A percentile compares a stretch with the other conserved stretches of the same genome.
Conservation (phyloP, 2,888 invertebrate species). For the Thysanoteuthis rhombus region DNA sequence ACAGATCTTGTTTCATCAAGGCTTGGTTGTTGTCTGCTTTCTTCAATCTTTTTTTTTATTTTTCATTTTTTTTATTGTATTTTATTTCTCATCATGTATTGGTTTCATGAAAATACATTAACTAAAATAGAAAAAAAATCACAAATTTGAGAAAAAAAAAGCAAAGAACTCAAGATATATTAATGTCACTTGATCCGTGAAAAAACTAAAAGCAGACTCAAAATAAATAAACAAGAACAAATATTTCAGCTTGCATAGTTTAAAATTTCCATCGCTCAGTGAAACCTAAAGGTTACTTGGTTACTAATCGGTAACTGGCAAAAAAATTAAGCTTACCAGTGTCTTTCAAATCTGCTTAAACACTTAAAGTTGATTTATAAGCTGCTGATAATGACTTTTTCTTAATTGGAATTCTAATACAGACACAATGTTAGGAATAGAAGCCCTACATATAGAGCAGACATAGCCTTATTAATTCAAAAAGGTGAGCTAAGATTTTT, state of each 20-base stretch:
- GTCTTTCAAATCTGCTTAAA: no score
- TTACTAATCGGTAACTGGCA: conserved; percentile 12
- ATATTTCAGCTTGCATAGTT: not conserved
- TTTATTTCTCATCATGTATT: not conserved
- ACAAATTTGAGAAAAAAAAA: not conserved
- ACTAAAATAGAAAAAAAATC: not conserved
- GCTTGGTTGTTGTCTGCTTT: not conserved
- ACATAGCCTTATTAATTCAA: no score
- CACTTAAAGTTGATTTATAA: no score
- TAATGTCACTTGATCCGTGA: not conserved
- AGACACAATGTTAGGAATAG: no score
- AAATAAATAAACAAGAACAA: not conserved
- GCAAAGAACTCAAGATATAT: not conserved
- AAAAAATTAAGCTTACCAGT: not conserved
- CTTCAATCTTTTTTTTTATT: not conserved
- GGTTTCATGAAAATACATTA: conserved; percentile 12
- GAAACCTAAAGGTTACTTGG: not conserved
- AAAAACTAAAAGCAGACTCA: not conserved
- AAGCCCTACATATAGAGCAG: no score
- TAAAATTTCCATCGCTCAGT: not conserved
- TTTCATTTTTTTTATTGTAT: not conserved
- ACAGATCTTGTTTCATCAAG: not conserved
- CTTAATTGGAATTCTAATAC: no score
- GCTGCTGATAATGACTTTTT: no score
- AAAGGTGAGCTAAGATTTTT: no score